A percentile compares a stretch with the other conserved stretches of the same genome.
Conservation (phyloP, 2,113 vertebrate species). For the Pao palembangensis region DNA sequence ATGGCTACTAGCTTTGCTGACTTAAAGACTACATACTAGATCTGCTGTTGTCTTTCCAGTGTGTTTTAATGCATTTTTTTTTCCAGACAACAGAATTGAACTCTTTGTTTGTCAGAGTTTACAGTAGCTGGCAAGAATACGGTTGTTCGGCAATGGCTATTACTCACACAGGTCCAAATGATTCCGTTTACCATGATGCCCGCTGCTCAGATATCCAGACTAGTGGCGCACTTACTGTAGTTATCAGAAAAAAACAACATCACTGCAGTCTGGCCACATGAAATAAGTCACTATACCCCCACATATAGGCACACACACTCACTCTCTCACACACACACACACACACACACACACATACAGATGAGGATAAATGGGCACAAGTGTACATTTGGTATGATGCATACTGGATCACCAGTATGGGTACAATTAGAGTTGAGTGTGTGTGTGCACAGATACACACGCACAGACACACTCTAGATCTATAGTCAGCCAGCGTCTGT, state of each 20-base stretch:
- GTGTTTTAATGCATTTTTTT: too few relatives aligned
- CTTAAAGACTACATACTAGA: too few relatives aligned
- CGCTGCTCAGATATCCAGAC: slow-evolving; percentile 41
- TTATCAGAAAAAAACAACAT: slow-evolving; percentile 59
- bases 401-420: slow-evolving; percentile 19
- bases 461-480: slow-evolving; percentile 12
- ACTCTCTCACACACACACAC: too few relatives aligned
- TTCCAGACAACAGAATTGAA: too few relatives aligned
- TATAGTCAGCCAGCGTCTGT: slow-evolving; percentile 34
- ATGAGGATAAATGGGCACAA: slow-evolving; percentile 22
- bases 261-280: slow-evolving; percentile 64
- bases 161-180: slow-evolving; percentile 25
- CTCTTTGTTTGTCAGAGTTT: too few relatives aligned
- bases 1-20: too few relatives aligned
- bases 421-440: slow-evolving; percentile 18
- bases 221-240: slow-evolving; percentile 40
- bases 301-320: too few relatives aligned
- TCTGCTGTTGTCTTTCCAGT: too few relatives aligned
- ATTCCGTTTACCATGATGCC: slow-evolving; percentile 34
- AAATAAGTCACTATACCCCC: slow-evolving; percentile 35
- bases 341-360: slow-evolving; percentile 6
- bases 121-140: too few relatives aligned
- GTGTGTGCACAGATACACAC: slow-evolving; percentile 2
- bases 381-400: slow-evolving; percentile 12
- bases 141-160: too few relatives aligned